Conservation (phyloP, 1,140 invertebrate species). For the Sycobia sp. region DNA sequence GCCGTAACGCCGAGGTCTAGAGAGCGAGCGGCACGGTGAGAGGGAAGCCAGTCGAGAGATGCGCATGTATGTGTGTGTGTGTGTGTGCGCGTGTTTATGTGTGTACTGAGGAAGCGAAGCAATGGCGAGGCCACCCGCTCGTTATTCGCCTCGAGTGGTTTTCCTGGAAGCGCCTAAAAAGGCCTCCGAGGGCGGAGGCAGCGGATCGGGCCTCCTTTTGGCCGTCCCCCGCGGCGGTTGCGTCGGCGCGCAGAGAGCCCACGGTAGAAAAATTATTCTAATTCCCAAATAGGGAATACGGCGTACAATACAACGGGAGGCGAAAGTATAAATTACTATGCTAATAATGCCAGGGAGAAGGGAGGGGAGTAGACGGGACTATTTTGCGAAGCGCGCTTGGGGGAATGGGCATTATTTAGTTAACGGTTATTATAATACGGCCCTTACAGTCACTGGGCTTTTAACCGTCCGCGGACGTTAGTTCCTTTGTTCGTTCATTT, state of each 20-base stretch:
- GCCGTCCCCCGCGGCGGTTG: not conserved
- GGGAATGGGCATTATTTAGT: constrained; percentile 14
- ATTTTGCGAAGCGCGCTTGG: not conserved
- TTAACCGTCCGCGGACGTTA: too few relatives aligned
- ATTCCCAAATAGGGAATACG: constrained; percentile 20
- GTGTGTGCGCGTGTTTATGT: too few relatives aligned
- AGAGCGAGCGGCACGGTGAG: not conserved
- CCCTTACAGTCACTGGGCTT: too few relatives aligned
- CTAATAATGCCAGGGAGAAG: constrained; percentile 13
- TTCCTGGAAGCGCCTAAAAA: constrained; percentile 35
- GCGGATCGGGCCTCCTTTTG: not conserved
- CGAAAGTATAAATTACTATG: constrained; percentile 31
- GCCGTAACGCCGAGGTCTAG: constrained; percentile 9
- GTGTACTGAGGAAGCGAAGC: too few relatives aligned
- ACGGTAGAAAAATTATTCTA: constrained; percentile 34
- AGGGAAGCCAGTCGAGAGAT: too few relatives aligned
- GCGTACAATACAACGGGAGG: not conserved
- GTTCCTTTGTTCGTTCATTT: too few relatives aligned
- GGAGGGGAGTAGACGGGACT: not conserved
- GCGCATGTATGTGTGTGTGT: too few relatives aligned
- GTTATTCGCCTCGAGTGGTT: constrained; percentile 37
- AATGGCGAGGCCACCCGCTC: constrained; percentile 26
- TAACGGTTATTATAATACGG: constrained; percentile 16
- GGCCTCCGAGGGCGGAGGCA: not conserved
- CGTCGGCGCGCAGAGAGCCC: not conserved